phyloP scores from a whole-genome alignment of 1,140 invertebrate species.

The Tetragnatha versicolor region DNA sequence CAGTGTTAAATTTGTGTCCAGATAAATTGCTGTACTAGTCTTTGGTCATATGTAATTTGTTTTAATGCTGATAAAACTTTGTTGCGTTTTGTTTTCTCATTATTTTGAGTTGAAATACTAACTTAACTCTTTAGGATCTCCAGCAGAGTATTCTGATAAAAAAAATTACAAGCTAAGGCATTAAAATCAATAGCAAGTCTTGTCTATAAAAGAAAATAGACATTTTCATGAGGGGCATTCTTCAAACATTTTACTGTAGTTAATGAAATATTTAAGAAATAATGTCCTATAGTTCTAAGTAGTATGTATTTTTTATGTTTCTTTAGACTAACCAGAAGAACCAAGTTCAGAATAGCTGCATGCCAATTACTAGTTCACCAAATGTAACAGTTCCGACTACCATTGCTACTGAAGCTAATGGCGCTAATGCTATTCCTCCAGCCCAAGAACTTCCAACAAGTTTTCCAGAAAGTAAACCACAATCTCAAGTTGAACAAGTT shows the following conservation, averaged over 20 bases:
- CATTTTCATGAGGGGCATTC: neutral
- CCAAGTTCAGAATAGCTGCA: conserved; percentile 20
- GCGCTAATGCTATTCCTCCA: neutral
- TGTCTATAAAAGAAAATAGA: no score
- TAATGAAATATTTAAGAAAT: neutral
- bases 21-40: no score
- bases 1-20: no score
- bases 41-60: no score
- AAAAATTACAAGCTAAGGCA: no score
- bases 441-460: neutral
- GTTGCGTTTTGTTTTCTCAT: no score
- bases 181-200: no score
- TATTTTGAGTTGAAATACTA: no score
- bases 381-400: neutral
- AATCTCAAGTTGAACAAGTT: neutral
- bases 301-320: conserved; percentile 3
- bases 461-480: neutral
- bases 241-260: neutral
- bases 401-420: neutral
- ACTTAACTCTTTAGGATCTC: no score
- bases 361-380: conserved; percentile 1
- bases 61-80: no score
- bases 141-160: no score
- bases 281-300: neutral
- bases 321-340: conserved; percentile 23